A percentile compares a stretch with the other conserved stretches of the same genome.
phyloP scores from a whole-genome alignment of 2,797 vertebrate genomes.

The Fratercula arctica region DNA sequence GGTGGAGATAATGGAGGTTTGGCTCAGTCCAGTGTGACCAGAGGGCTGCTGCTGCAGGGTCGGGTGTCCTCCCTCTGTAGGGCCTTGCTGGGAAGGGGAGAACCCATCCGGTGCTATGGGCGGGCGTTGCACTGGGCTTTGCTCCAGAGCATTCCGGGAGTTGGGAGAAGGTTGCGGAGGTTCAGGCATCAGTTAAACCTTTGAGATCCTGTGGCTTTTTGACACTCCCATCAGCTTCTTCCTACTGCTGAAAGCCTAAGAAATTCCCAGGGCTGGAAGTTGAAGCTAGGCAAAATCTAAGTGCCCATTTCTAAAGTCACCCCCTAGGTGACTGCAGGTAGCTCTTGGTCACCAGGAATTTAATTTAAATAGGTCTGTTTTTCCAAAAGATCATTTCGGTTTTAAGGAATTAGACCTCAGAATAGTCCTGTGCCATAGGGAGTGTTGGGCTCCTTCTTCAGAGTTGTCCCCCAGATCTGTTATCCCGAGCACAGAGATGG shows the following conservation, averaged over 20 bases:
- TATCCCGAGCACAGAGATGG: not conserved
- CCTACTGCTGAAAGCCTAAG: not conserved
- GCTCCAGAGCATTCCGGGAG: not conserved
- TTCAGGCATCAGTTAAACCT: not conserved
- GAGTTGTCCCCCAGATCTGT: too few species aligned
- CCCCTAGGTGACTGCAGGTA: not conserved
- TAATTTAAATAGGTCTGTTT: not conserved
- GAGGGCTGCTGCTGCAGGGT: not conserved
- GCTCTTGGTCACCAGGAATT: not conserved
- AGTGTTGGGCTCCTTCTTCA: not conserved
- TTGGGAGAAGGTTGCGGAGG: not conserved
- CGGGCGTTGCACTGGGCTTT: fast-evolving
- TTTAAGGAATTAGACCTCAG: not conserved
- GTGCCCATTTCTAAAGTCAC: not conserved
- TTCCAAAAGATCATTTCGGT: not conserved
- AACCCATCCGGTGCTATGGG: fast-evolving
- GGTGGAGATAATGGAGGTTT: not conserved
- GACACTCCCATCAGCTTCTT: not conserved
- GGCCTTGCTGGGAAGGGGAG: not conserved
- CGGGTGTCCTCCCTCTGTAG: fast-evolving
- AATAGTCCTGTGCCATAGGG: not conserved
- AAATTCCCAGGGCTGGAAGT: not conserved
- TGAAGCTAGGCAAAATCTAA: not conserved
- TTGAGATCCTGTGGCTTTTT: not conserved
- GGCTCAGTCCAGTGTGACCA: not conserved